Evolutionary conservation across 2,888 invertebrate genomes (phyloP), one percentile per base, ranked within the genome.

Genomic region (Mimas tiliae): DNA sequence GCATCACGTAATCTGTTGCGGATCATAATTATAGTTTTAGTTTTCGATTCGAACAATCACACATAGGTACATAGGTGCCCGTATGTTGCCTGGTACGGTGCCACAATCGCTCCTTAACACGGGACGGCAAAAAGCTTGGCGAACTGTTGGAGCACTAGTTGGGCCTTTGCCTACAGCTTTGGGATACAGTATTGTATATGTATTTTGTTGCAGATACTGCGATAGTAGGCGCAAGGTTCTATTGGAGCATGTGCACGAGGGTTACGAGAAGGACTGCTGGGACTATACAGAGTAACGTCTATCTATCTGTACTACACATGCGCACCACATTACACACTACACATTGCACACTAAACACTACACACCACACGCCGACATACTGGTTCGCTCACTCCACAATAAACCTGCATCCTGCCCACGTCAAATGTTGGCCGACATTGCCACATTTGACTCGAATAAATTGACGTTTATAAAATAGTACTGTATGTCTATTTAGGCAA

Each of bases 191-290:
- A 4, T 27, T 1, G 4, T 27, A 27, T 27, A 27, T 27, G 27
- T 27, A 27, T 12, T 66, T 72, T 78, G 71, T 87, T 91, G 55
- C 92, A 99, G 99, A 95, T 99, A 99, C 92, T 99, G 99, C 94
- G 99, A 99, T 93, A 98, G 97, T 89, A 96, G 99, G 82, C 96
- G 99, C 79, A 98, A 98, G 94, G 98, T 98, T 74, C 95, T 99
- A 75, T 94, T 99, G 82, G 98, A 98, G 88, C 99, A 99, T 90
- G 99, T 99, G 64, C 98, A 98, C 89, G 99, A 99, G 94, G 99
- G 99, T 71, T 99, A 99, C 89, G 99, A 99, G 90, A 98, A 98
- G 94, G 99, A 99, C 88, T 97, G 98, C 96, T 99, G 99, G 99
- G 98, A 97, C 84, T 98, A 98, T 90, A 97, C 96, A 93, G 97